A percentile compares a stretch with the other conserved stretches of the same genome.
Conservation (phyloP, 2,797 vertebrate species). For the Rhinoraja longicauda region DNA sequence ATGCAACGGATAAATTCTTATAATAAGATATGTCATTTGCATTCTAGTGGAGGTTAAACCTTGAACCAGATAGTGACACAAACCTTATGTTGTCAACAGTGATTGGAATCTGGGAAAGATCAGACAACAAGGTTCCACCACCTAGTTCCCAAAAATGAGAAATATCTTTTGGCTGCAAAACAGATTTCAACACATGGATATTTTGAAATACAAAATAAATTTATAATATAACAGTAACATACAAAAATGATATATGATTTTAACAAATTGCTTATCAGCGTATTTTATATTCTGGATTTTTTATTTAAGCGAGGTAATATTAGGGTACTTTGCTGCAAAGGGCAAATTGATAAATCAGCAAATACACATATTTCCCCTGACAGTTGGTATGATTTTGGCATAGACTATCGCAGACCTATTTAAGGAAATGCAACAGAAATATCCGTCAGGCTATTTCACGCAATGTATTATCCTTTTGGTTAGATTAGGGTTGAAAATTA, state of each 20-base stretch:
- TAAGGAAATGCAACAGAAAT: not conserved
- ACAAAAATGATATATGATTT: not conserved
- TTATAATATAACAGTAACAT: not conserved
- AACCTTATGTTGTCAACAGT: constrained; percentile 69
- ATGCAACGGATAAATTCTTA: not conserved
- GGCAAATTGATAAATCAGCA: not conserved
- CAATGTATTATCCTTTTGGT: not conserved
- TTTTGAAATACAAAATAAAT: not conserved
- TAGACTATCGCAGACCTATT: not conserved
- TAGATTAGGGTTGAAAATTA: not conserved
- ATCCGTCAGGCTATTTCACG: not conserved
- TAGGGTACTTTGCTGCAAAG: not conserved
- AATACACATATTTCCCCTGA: not conserved
- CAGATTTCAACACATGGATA: constrained; percentile 28
- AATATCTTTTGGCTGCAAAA: constrained; percentile 81
- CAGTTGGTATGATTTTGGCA: not conserved
- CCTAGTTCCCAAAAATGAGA: constrained; percentile 95
- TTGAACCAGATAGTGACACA: constrained; percentile 40
- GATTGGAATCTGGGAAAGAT: constrained; percentile 81
- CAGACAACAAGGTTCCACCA: constrained; percentile 81
- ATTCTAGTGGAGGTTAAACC: not conserved
- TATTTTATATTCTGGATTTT: not conserved
- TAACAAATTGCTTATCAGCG: not conserved
- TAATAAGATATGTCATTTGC: not conserved
- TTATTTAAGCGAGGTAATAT: not conserved